A percentile compares a stretch with the other conserved stretches of the same genome.
These are phyloP conservation scores for Amphilophus citrinellus DNA, from an alignment of 2,113 vertebrate species.

Conservation along the genomic window DNA sequence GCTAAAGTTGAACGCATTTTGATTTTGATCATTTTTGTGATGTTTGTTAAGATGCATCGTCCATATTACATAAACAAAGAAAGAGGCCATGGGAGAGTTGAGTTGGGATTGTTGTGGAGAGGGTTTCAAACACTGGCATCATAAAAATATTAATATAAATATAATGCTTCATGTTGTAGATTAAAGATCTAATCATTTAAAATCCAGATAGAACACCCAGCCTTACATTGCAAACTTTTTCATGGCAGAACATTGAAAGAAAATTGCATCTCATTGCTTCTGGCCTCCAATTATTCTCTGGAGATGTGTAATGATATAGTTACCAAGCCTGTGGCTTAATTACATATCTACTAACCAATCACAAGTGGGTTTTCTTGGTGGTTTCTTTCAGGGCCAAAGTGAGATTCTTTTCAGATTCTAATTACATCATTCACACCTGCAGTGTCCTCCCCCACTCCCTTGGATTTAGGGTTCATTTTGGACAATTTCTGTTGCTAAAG, in stretches of 20 bases:
- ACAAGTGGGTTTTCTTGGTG: background rate
- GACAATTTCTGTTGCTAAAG: background rate
- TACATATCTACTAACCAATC: constrained; percentile 8
- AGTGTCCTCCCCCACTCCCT: background rate
- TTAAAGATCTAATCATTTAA: background rate
- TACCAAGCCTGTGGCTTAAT: background rate
- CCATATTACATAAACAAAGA: background rate
- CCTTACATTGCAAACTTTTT: background rate
- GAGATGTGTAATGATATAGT: background rate
- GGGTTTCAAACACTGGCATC: too few species aligned
- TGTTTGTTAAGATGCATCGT: background rate
- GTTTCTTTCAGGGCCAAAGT: background rate
- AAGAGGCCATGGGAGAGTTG: background rate
- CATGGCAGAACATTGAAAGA: background rate
- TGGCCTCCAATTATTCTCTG: constrained; percentile 1
- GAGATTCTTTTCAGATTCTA: background rate
- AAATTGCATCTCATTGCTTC: background rate
- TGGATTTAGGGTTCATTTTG: background rate
- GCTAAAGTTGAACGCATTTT: background rate
- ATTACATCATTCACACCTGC: constrained; percentile 11
- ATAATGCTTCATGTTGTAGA: background rate
- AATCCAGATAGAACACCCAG: background rate
- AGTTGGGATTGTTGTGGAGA: background rate
- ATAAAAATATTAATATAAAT: too few species aligned
- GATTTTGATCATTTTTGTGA: background rate